Evolutionary conservation across 2,797 vertebrate species (phyloP).

Genomic region (Tenualosa ilisha): DNA sequence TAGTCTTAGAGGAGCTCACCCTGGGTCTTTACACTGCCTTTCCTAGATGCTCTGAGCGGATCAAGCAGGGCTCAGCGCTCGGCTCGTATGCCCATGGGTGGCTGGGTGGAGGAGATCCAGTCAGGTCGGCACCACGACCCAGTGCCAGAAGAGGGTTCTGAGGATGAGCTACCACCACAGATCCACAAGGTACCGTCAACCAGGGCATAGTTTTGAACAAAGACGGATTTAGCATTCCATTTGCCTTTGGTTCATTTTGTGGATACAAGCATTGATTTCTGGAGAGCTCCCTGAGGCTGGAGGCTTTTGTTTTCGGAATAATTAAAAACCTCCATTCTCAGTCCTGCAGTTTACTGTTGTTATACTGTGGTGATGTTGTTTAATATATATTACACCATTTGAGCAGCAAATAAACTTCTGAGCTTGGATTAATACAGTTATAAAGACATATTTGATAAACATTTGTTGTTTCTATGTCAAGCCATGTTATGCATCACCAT

Average conservation of each 20-base stretch:
- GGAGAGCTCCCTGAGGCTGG: background rate
- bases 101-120: conserved; percentile 90
- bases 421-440: too few species aligned
- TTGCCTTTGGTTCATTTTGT: background rate
- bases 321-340: background rate
- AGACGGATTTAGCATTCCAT: background rate
- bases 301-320: background rate
- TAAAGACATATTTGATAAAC: background rate
- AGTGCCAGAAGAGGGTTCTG: conserved; percentile 90
- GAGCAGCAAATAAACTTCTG: background rate
- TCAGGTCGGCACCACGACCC: conserved; percentile 81
- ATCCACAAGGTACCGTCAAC: conserved; percentile 83
- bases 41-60: conserved; percentile 60
- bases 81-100: conserved; percentile 88
- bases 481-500: background rate
- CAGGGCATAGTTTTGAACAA: background rate
- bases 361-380: background rate
- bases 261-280: background rate
- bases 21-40: background rate
- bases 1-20: background rate
- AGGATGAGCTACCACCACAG: conserved; percentile 92
- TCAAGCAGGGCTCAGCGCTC: conserved; percentile 77
- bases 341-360: background rate
- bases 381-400: background rate
- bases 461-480: background rate